Base-by-base conservation (phyloP, 2,888 invertebrate genomes). In the Corbicula japonica region DNA sequence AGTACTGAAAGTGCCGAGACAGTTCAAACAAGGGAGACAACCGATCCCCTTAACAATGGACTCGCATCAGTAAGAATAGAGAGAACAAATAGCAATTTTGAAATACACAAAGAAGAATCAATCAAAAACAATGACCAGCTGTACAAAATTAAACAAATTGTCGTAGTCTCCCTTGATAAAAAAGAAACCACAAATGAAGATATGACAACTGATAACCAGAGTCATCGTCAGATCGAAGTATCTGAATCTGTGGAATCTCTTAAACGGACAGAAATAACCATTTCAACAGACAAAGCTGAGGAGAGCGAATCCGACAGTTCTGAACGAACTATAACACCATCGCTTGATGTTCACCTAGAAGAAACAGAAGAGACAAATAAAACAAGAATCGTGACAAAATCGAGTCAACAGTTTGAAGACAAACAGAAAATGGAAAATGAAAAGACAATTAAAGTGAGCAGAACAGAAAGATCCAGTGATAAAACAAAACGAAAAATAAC, bases 91-190 rank as follows among this genome's bases (percentile, higher is more conserved):
- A 70, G 72, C 23, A 73, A 73, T 65, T 73, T 82, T 38, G 78
- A 82, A 65, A 82, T 82, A 26, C 71, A 56, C 10, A 78, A 76
- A 61, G 50, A 76, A 44, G 79, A 83, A 38, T 73, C 70, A 15
- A 38, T 83, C 2, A 70, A 79, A 50, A 76, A 72, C 46, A 76
- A 76, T 41, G 32, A 79, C n/a, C 76, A 76, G 28, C 18, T 46
- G 6, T 79, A 79, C 30, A 79, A 73, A 28, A 76, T 83, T 15
- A 83, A 83, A 61, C 83, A 83, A 50, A 83, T 83, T 38, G 76
- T 83, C 58, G 78, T 83, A 30, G 83, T 83, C n/a, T 83, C 83
- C 5, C 54, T 66, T 4, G 70, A 79, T 35, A 73, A 73, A 46
- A 58, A 58, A 34, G 23, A 41, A 21, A 41, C 2, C 3, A 32